phyloP scores from a whole-genome alignment of 53 echinoderm and acorn worm genomes.

The Glandiceps talaboti region DNA sequence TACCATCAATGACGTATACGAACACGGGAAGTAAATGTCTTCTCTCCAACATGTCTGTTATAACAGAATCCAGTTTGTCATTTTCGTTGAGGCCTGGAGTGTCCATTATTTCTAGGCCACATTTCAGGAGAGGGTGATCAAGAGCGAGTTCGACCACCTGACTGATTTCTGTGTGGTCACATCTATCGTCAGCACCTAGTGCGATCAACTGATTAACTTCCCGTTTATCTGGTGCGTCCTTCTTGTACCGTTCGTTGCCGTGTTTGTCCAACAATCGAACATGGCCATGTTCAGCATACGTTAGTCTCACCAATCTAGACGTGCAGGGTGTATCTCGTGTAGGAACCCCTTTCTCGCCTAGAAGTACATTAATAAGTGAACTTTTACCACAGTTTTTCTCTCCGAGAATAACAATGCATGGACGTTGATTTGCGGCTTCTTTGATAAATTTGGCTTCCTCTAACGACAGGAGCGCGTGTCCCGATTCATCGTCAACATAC shows the following conservation, averaged over 20 bases:
- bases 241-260: neutral
- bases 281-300: neutral
- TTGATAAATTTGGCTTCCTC: neutral
- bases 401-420: neutral
- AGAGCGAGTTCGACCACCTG: neutral
- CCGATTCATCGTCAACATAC: neutral
- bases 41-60: neutral
- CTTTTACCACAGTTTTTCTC: neutral
- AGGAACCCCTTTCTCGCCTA: neutral
- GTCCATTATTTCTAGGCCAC: neutral
- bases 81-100: neutral
- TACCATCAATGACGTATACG: neutral
- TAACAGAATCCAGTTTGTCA: neutral
- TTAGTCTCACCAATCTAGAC: neutral
- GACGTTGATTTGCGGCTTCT: neutral
- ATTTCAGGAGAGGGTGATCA: neutral
- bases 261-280: neutral
- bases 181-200: neutral
- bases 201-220: neutral
- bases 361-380: neutral
- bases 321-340: neutral
- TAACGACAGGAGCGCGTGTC: neutral
- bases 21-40: neutral
- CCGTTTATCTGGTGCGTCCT: neutral
- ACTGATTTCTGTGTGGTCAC: neutral